Conservation (phyloP, 2,113 vertebrate genomes). For the Zingel zingel region DNA sequence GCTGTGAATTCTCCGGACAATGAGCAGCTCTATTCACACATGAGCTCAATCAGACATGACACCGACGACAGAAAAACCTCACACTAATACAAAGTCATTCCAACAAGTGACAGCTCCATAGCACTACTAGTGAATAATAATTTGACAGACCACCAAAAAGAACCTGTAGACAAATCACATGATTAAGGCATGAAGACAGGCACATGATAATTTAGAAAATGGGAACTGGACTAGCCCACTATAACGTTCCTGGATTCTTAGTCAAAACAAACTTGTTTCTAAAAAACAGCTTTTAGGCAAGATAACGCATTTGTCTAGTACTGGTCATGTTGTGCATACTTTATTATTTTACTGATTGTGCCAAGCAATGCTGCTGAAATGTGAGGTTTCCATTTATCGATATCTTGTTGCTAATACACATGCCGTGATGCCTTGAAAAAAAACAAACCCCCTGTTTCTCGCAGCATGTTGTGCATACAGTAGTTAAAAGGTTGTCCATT, state of each 20-base stretch:
- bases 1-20: too few relatives aligned
- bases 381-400: not conserved
- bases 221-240: not conserved
- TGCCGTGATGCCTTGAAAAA: not conserved
- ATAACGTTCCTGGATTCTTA: not conserved
- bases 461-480: not conserved
- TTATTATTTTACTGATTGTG: not conserved
- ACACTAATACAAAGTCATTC: not conserved
- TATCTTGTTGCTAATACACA: not conserved
- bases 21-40: too few relatives aligned
- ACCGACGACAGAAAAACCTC: not conserved
- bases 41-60: too few relatives aligned
- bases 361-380: not conserved
- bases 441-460: too few relatives aligned
- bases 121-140: not conserved
- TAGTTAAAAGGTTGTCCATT: not conserved
- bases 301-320: not conserved
- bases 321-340: not conserved
- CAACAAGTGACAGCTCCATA: not conserved
- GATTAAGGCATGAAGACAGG: not conserved
- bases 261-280: not conserved
- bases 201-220: too few relatives aligned
- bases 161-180: not conserved
- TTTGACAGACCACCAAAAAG: not conserved
- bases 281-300: not conserved